Base-by-base conservation (phyloP, 2,888 invertebrate genomes). In the Torymus auratus region DNA sequence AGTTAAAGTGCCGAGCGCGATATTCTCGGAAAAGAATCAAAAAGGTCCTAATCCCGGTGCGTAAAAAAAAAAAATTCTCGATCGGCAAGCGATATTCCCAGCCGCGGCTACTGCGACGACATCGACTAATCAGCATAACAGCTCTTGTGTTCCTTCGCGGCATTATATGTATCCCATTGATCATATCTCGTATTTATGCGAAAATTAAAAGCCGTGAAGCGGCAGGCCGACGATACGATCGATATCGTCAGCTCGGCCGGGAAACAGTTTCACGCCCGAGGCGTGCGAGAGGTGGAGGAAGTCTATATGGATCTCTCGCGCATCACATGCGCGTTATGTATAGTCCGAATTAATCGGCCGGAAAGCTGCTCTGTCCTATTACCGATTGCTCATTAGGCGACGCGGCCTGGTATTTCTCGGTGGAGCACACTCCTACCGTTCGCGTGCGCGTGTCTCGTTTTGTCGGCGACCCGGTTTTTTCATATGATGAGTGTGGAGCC, bases 311-410 rank as follows among this genome's bases (percentile, higher is more conserved):
- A 13, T 14, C 28, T 53, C n/a, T n/a, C n/a, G n/a, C n/a, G n/a
- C 68, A n/a, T 53, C 1, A 20, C 20, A 2, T 2, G 20, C 68
- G 55, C 14, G 23, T n/a, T n/a, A n/a, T n/a, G n/a, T n/a, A n/a
- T n/a, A n/a, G n/a, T 28, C 52, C 61, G 71, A 68, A 67, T 80
- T 80, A 76, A 80, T 80, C 71, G 61, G 14, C 61, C 67, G 80
- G 71, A 72, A 72, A 75, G 70, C 28, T 28, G 15, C 17, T 13
- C 14, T 41, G 62, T 15, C 20, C 65, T 13, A n/a, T n/a, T n/a
- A 13, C 15, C 41, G 61, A 41, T 41, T 28, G 74, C 52, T 58
- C 64, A 79, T 79, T 79, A 79, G 69, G 62, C 52, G 69, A 52
- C 73, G 52, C 73, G 52, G 28, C 7, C 58, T 60, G 52, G 56